These are phyloP conservation scores for Tetranychus piercei DNA, from an alignment of 2,888 invertebrate genomes.

Conservation along the genomic window DNA sequence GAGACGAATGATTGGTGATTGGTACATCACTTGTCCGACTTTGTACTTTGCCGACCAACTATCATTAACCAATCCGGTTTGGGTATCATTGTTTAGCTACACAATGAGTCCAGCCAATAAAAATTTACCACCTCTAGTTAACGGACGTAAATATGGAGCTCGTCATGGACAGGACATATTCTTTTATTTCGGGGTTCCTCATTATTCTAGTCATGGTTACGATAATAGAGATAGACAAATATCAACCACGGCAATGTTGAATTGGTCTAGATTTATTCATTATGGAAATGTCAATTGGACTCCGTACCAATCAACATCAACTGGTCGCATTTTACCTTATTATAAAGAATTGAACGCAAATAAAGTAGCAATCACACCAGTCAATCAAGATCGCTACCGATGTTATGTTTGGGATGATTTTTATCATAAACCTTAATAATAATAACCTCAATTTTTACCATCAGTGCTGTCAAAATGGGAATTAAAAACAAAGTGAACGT, in stretches of 20 bases:
- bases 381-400: neutral
- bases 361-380: neutral
- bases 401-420: neutral
- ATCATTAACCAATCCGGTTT: neutral
- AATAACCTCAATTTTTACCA: no score
- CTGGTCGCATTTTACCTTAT: neutral
- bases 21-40: conserved; percentile 2
- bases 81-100: neutral
- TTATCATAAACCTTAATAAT: neutral
- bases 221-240: neutral
- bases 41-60: neutral
- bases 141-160: neutral
- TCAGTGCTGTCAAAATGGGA: no score
- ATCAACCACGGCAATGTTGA: neutral
- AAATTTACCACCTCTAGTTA: neutral
- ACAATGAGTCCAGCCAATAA: neutral
- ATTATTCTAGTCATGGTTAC: neutral
- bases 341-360: neutral
- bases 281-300: neutral
- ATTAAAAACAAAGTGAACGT: no score
- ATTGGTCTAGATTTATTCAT: neutral
- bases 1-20: neutral
- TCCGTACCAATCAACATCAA: neutral
- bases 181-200: neutral
- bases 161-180: neutral